A percentile compares a stretch with the other conserved stretches of the same genome.
Conservation (phyloP, 2,888 invertebrate genomes). For the Trichogramma dendrolimi region DNA sequence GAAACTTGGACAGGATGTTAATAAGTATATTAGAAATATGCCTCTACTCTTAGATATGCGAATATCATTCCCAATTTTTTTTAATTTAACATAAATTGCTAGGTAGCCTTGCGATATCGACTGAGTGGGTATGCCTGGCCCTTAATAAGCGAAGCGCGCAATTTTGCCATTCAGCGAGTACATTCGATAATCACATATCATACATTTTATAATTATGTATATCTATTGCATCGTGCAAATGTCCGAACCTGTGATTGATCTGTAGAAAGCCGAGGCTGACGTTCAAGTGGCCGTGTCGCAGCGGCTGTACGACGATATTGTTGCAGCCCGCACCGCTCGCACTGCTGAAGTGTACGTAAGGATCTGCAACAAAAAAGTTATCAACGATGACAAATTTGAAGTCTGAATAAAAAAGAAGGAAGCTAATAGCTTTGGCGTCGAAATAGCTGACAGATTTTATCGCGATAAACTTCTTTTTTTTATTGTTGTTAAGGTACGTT, state of each 20-base stretch:
- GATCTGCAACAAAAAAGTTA: constrained; percentile 35
- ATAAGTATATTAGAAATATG: too few relatives aligned
- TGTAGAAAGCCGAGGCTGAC: constrained; percentile 45
- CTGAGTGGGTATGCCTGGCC: too few relatives aligned
- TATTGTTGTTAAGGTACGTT: not conserved
- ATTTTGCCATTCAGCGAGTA: too few relatives aligned
- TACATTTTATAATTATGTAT: too few relatives aligned
- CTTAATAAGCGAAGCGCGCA: too few relatives aligned
- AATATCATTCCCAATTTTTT: too few relatives aligned
- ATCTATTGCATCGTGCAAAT: too few relatives aligned
- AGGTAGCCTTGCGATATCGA: too few relatives aligned
- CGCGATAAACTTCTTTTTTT: not conserved
- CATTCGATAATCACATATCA: too few relatives aligned
- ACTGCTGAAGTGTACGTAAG: constrained; percentile 47
- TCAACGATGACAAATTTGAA: not conserved
- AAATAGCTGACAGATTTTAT: not conserved
- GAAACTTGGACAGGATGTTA: too few relatives aligned
- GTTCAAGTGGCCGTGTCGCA: constrained; percentile 46
- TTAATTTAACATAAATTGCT: too few relatives aligned
- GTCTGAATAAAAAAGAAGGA: not conserved
- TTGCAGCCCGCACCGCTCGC: constrained; percentile 44
- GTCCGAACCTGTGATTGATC: constrained; percentile 40
- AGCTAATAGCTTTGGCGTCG: not conserved
- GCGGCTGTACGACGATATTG: constrained; percentile 46
- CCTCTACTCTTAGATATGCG: too few relatives aligned